Evolutionary conservation across 2,113 vertebrate species (phyloP).

Genomic region (Ifrita kowaldi): DNA sequence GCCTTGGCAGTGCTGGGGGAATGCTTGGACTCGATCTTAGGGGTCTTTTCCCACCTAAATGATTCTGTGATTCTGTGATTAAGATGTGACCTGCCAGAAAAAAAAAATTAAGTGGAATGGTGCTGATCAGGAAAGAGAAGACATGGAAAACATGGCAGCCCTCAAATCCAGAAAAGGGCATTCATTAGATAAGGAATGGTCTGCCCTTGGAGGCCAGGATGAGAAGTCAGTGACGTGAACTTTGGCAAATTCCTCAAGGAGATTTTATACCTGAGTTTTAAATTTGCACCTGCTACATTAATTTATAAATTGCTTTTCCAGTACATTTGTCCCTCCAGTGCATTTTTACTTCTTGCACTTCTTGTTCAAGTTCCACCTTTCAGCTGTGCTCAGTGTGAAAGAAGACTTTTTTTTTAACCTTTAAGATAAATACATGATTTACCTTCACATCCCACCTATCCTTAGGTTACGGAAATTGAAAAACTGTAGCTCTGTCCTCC

Average conservation of each 20-base stretch:
- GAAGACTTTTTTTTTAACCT: not conserved
- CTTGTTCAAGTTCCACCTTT: not conserved
- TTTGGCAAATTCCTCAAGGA: not conserved
- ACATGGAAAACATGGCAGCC: rapidly evolving
- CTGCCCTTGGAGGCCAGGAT: not conserved
- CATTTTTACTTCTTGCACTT: not conserved
- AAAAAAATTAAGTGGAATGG: not conserved
- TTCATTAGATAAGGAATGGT: rapidly evolving
- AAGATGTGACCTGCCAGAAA: not conserved
- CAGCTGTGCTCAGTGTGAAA: not conserved
- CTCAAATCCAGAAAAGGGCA: not conserved
- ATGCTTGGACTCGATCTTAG: rapidly evolving
- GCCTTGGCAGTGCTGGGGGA: not conserved
- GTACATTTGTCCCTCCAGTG: not conserved
- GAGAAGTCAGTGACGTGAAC: not conserved
- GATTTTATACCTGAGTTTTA: not conserved
- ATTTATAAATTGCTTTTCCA: not conserved
- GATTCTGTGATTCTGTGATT: not conserved
- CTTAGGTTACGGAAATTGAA: not conserved
- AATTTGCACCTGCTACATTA: not conserved
- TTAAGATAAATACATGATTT: not conserved
- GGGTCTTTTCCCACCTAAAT: not conserved
- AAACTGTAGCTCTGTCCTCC: not conserved
- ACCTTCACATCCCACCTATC: not conserved
- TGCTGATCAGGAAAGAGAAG: not conserved